Percentiles rank a stretch among this genome's conserved stretches.
Conservation (phyloP, 2,797 vertebrate species). For the Gobio occitaniae region DNA sequence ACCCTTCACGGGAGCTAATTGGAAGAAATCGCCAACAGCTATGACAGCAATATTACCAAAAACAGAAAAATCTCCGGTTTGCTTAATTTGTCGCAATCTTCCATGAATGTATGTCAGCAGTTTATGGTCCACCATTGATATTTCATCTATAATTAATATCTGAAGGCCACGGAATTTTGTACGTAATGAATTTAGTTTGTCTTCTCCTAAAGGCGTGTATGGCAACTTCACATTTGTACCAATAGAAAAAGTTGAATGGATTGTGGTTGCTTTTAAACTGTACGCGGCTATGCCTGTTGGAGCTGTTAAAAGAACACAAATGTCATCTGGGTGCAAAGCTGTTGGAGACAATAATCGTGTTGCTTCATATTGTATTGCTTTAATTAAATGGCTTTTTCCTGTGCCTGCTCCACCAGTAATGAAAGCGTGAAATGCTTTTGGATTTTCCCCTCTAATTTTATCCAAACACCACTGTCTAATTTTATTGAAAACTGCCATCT, state of each 20-base stretch:
- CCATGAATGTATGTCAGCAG: constrained; percentile 46
- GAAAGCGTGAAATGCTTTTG: constrained; percentile 43
- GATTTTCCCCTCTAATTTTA: not conserved
- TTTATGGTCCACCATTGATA: constrained; percentile 46
- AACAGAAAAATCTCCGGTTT: not conserved
- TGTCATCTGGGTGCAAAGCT: not conserved
- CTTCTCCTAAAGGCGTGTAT: constrained; percentile 39
- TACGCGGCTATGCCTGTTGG: not conserved
- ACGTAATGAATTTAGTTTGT: constrained; percentile 43
- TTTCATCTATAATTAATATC: no score
- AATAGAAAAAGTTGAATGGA: constrained; percentile 49
- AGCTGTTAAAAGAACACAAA: constrained; percentile 38
- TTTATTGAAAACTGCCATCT: constrained; percentile 30
- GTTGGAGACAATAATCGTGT: no score
- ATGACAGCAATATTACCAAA: constrained; percentile 2
- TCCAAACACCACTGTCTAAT: constrained; percentile 37
- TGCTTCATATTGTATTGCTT: not conserved
- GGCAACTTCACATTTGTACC: not conserved
- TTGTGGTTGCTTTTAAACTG: not conserved
- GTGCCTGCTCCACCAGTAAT: constrained; percentile 15
- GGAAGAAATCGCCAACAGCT: not conserved
- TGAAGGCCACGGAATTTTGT: constrained; percentile 38
- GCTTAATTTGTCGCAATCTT: constrained; percentile 47
- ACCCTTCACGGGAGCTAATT: not conserved
- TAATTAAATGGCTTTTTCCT: constrained; percentile 13